Evolutionary conservation across 2,113 vertebrate genomes (phyloP), one percentile per base, ranked within the genome.

Genomic region (Upupa epops): DNA sequence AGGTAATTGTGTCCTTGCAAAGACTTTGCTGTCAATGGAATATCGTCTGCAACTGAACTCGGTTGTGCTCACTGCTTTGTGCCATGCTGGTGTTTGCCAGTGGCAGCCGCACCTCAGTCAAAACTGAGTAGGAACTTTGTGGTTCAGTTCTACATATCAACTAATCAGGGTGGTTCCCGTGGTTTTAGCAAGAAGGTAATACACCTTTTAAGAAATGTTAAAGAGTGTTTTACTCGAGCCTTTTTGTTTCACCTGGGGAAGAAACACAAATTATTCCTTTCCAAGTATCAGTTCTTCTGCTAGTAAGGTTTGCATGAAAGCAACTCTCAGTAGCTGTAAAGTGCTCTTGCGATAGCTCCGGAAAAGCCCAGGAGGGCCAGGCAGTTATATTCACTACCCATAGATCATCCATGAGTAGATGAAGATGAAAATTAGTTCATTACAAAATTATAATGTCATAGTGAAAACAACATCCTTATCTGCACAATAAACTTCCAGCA

Each of bases 361-460:
- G 64, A 58, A 73, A 75, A 87, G 63, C 60, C 36, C 46, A 32
- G 56, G 59, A 90, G 48, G 49, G 37, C 8, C 51, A 52, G 37
- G 11, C 49, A 40, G 54, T 82, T 81, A 26, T 9, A 81, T 32
- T 88, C 71, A 16, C 74, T 84, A 76, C 86, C 85, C 70, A 31
- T 26, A 92, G 58, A 52, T 71, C 48, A 64, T 46, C 82, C 46
- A 16, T 1, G 81, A 95, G 82, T 21, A 88, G 82, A 71, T 81
- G 75, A 51, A 83, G 46, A 56, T 26, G 48, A 65, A 88, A 83
- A 91, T 46, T 48, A 89, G 28, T 88, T 94, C 83, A 51, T 94
- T 66, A 87, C 66, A 31, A 84, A 89, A 89, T 70, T 42, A 64
- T 37, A 89, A 54, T 46, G 65, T 52, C 78, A 8, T 26, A 56